Base-by-base conservation (phyloP, 2,113 vertebrate genomes). In the Lamprologus ornatipinnis region DNA sequence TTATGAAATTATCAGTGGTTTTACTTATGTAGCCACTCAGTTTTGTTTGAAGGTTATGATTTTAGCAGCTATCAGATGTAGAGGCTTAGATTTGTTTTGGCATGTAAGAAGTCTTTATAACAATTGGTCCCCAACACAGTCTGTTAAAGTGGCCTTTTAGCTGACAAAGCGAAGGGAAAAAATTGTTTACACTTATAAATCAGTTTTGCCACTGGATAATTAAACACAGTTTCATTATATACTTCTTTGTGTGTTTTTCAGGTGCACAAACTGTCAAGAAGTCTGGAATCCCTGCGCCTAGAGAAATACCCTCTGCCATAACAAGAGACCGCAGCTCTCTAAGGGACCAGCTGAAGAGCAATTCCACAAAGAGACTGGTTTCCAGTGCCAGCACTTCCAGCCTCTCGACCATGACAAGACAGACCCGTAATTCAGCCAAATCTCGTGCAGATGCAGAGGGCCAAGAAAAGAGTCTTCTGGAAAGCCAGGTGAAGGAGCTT, bases 401-500 rank as follows among this genome's bases (percentile, higher is more conserved):
- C 68, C 95, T 97, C 1, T 97, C 97, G 0, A 97, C 97, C 6
- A 96, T 98, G 45, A 94, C 97, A 85, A 98, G 98, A 88, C 97
- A 97, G 15, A 95, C 97, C 17, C 97, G 97, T 8, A 90, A 93
- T 55, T 81, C 96, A 4, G 80, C 95, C 54, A 98, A 98, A 91
- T 91, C 96, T 84, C 98, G 96, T 91, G 95, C 93, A 28, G 98
- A 99, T 49, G 93, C 91, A 55, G 98, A 99, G 54, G 87, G 78
- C 2, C 94, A 95, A 54, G 98, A 98, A 85, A 97, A 92, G 91
- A 96, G 96, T 1, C 91, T 96, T 35, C 95, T 99, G 79, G 98
- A 99, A 96, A 94, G 96, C 87, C 98, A 98, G 88, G 97, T 99
- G 68, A 98, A 97, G 89, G 98, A 98, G 54, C 97, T 99, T 54